Conservation (phyloP, 1,140 invertebrate genomes). For the Periplaneta americana region DNA sequence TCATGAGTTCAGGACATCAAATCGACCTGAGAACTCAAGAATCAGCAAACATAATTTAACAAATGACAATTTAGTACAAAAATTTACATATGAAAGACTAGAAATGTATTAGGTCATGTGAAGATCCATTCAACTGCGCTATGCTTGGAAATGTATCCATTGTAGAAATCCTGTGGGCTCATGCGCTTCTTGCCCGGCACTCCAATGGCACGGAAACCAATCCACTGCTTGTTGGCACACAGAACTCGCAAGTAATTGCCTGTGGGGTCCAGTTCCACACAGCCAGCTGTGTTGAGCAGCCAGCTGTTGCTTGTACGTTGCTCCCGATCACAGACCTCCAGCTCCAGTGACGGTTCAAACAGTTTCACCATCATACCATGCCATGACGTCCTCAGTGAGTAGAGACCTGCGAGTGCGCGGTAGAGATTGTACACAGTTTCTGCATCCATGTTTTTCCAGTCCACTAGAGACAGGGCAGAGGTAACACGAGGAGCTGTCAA, state of each 20-base stretch:
- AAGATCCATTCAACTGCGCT: constrained; percentile 3
- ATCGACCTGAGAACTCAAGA: no score
- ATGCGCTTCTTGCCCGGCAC: constrained; percentile 28
- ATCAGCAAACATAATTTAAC: no score
- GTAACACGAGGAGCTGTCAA: constrained; percentile 27
- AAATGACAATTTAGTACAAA: no score
- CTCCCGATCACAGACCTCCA: not conserved
- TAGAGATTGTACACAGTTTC: constrained; percentile 29
- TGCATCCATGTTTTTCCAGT: constrained; percentile 24
- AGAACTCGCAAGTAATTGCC: not conserved
- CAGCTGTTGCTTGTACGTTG: not conserved
- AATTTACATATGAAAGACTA: not conserved
- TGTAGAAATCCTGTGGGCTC: constrained; percentile 30
- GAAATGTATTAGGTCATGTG: not conserved
- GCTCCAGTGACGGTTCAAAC: constrained; percentile 3
- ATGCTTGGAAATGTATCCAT: constrained; percentile 31
- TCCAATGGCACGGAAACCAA: constrained; percentile 29
- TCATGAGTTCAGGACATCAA: no score
- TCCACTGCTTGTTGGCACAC: constrained; percentile 26
- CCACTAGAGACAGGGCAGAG: constrained; percentile 21
- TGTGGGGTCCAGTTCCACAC: not conserved
- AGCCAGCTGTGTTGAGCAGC: not conserved
- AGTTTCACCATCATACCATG: constrained; percentile 25
- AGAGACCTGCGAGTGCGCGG: constrained; percentile 23
- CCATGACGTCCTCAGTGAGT: constrained; percentile 25